These are phyloP conservation scores for Pemphigus obesinymphae DNA, from an alignment of 1,140 invertebrate genomes.

Conservation along the genomic window DNA sequence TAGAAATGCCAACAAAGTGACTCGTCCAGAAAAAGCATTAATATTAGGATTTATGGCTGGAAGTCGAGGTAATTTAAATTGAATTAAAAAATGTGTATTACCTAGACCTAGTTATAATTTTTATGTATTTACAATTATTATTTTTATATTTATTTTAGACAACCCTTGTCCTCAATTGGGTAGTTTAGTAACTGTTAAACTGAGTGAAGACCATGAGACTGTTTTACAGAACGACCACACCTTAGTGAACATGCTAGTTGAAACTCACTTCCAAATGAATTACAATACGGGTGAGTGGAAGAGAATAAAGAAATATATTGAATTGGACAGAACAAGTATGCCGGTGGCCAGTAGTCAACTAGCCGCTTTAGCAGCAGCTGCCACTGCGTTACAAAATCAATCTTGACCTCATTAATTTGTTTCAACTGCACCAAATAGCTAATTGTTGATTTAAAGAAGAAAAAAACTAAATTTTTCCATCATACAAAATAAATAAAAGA, in stretches of 20 bases:
- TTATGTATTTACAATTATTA: background rate
- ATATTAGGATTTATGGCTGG: conserved; percentile 98
- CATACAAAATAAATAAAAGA: background rate
- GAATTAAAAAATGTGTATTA: background rate
- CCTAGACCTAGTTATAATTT: background rate
- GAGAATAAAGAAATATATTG: conserved; percentile 74
- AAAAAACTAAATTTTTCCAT: background rate
- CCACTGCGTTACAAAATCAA: conserved; percentile 33
- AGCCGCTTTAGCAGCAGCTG: conserved; percentile 34
- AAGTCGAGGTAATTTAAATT: conserved; percentile 64
- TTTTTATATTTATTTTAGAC: conserved; percentile 59
- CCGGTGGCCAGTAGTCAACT: conserved; percentile 29
- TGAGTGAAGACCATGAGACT: conserved; percentile 81
- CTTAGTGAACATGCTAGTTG: conserved; percentile 68
- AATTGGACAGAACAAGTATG: conserved; percentile 42
- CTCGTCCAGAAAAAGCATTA: conserved; percentile 90
- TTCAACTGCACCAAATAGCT: background rate
- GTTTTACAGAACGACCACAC: conserved; percentile 70
- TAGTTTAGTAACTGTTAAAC: conserved; percentile 86
- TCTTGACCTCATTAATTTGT: conserved; percentile 15
- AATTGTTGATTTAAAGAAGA: background rate
- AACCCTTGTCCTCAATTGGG: conserved; percentile 92
- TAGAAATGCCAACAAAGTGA: conserved; percentile 89
- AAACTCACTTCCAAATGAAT: conserved; percentile 96
- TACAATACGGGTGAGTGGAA: conserved; percentile 93